Base-by-base conservation (phyloP, 2,113 vertebrate species). In the Cygnus buccinator region DNA sequence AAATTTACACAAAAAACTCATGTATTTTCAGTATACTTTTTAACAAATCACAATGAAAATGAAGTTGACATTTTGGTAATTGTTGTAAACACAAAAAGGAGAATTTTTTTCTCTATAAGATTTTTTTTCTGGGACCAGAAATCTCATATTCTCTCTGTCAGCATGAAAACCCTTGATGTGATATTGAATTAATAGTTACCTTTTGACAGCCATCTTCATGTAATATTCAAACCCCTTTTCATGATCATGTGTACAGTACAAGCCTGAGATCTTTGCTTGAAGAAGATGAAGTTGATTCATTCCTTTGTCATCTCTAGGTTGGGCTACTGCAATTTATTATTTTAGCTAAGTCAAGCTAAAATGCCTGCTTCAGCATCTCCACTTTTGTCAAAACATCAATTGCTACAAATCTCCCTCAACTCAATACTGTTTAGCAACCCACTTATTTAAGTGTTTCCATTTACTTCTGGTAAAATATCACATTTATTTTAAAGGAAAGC, bases 191-290 rank as follows among this genome's bases (percentile, higher is more conserved):
- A 75, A 92, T 62, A 88, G 68, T 75, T 95, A 80, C 85, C 48
- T 97, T 92, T 87, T 97, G 94, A 97, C 78, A 90, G 79, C 39
- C 78, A 88, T 91, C 67, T 97, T 97, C 54, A 25, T 95, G 88
- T 80, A 95, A 94, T 96, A 97, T 97, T 97, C 95, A 97, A 97
- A 94, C 67, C n/a, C 31, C 57, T 96, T 97, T 97, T 95, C 89
- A 94, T 88, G 62, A 87, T 70, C 91, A 85, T 37, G 54, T 52
- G 71, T 96, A 86, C 71, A 84, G 80, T 77, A 93, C 46, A 92
- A 85, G 52, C 46, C 65, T 75, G 74, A 96, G 84, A 96, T 92
- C 86, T 92, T 94, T 94, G 52, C 72, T 82, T 94, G 41, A 96
- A 96, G 92, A 90, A 80, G 62, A 93, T 87, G 61, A 97, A 96